Percentiles rank a stretch among this genome's conserved stretches.
Conservation (phyloP, 2,888 invertebrate genomes). For the Nemoura dubitans region DNA sequence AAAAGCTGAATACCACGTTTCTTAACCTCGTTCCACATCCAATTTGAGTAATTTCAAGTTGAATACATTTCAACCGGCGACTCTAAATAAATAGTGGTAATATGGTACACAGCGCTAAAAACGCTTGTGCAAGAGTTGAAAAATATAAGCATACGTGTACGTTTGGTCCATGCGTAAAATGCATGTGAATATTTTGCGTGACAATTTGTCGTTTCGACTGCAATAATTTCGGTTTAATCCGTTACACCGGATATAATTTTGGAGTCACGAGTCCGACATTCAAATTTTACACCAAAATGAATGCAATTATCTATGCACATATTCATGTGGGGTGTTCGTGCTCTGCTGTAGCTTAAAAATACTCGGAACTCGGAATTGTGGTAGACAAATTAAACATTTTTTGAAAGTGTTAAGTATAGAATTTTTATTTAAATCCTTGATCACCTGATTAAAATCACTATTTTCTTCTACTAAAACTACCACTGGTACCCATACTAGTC, state of each 20-base stretch:
- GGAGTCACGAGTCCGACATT: constrained; percentile 27
- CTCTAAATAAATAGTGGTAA: background rate
- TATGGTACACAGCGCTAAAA: background rate
- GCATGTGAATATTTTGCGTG: constrained; percentile 20
- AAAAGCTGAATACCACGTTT: background rate
- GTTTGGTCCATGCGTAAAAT: background rate
- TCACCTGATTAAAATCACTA: no score
- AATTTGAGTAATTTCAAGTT: background rate
- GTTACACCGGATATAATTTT: constrained; percentile 15
- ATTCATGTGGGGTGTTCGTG: background rate
- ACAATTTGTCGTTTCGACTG: constrained; percentile 29
- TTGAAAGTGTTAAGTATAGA: no score
- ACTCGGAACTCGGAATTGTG: no score
- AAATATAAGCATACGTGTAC: background rate
- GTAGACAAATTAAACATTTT: no score
- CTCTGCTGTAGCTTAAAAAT: background rate
- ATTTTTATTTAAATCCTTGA: no score
- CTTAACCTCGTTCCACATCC: background rate
- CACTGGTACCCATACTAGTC: no score
- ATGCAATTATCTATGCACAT: constrained; percentile 38
- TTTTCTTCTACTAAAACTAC: no score
- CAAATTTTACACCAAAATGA: constrained; percentile 32
- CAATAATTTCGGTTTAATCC: constrained; percentile 22
- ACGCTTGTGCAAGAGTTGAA: background rate
- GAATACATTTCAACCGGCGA: background rate